Percentiles rank a stretch among this genome's conserved stretches.
phyloP scores from a whole-genome alignment of 2,888 invertebrate species.

The Meteorus colon region DNA sequence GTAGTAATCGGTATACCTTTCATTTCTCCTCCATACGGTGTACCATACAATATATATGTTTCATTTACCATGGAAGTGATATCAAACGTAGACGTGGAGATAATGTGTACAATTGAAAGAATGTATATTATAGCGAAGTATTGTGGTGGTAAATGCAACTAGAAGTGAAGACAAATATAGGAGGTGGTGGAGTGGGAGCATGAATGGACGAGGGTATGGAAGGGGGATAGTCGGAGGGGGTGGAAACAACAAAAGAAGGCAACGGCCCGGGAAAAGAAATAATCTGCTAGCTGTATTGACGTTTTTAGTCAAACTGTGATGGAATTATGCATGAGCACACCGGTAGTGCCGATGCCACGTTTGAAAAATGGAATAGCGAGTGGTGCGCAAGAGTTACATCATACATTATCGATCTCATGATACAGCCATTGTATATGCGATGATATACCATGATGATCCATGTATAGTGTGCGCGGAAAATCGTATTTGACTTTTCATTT shows the following conservation, averaged over 20 bases:
- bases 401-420: constrained; percentile 53
- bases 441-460: not conserved
- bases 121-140: not conserved
- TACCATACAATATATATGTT: no score
- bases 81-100: no score
- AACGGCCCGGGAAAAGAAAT: constrained; percentile 73
- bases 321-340: constrained; percentile 74
- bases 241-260: constrained; percentile 59
- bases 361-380: constrained; percentile 34
- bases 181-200: constrained; percentile 41
- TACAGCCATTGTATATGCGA: constrained; percentile 36
- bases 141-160: constrained; percentile 33
- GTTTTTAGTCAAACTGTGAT: constrained; percentile 74
- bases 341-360: constrained; percentile 58
- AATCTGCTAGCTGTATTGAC: constrained; percentile 74
- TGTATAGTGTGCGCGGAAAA: constrained; percentile 13
- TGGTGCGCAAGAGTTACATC: constrained; percentile 40
- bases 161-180: constrained; percentile 43
- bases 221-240: constrained; percentile 23
- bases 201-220: constrained; percentile 43
- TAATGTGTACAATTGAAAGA: not conserved
- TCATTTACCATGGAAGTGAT: no score
- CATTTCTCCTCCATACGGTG: no score
- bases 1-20: no score
- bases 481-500: constrained; percentile 15